Base-by-base conservation (phyloP, 2,888 invertebrate species). In the Chelonus formosanus region DNA sequence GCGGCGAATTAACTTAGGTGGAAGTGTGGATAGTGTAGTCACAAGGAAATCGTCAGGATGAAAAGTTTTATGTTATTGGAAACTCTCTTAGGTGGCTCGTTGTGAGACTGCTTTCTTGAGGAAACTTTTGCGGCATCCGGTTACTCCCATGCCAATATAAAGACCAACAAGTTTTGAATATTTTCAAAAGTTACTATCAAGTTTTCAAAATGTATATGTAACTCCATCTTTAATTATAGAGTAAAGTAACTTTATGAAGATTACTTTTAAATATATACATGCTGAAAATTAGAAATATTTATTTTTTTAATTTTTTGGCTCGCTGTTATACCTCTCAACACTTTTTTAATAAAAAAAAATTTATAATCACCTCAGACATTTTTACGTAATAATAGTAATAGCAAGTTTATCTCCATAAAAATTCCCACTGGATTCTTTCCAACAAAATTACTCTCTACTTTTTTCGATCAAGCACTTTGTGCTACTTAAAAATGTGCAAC, bases 1-100 rank as follows among this genome's bases (percentile, higher is more conserved):
- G 78, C 76, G 76, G 74, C 71, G 74, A 78, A 78, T 78, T 78
- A 76, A 40, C 40, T 40, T 4, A 40, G 20, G 6, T 40, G 3
- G 40, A 40, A 40, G 40, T 40, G 40, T 40, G 40, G 48, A 20
- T 48, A n/a, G 8, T 32, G 52, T 52, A 31, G 8, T 31, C 8
- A 34, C 34, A 8, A 32, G 52, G 3, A 52, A 52, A 52, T 32
- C 34, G 52, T 52, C 52, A 34, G 31, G 34, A 4, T 52, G 31
- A 52, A 52, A 52, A 52, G 52, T 52, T 52, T 52, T 34, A 52
- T 52, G 34, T 52, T 52, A 52, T 52, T 52, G 52, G 52, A 52
- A 52, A 52, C 52, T 52, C 52, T 52, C 32, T 52, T 52, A 52
- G 52, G 52, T 52, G 4, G 32, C 4, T 8, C 52, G 31, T 52